Evolutionary conservation across 2,797 vertebrate species (phyloP).

Genomic region (Podargus strigoides): DNA sequence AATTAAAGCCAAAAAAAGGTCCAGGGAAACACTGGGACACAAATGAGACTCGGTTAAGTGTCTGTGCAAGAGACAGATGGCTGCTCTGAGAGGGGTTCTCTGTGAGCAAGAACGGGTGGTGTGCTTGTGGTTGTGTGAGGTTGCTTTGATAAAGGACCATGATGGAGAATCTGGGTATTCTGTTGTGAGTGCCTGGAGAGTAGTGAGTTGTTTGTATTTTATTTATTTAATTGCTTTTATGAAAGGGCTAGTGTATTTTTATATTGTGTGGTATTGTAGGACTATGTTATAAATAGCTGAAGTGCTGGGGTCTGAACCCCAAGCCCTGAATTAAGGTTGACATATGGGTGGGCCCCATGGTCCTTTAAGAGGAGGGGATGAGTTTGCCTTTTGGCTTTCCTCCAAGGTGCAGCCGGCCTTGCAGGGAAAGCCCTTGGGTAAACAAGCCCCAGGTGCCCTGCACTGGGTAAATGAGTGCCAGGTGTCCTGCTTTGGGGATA

Average conservation of each 20-base stretch:
- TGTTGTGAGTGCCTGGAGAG: not conserved
- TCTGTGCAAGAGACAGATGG: not conserved
- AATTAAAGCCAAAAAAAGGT: not conserved
- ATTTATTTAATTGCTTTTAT: constrained; percentile 20
- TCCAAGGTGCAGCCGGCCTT: too few relatives aligned
- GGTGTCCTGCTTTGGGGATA: too few relatives aligned
- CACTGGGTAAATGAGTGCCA: too few relatives aligned
- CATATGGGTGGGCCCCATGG: too few relatives aligned
- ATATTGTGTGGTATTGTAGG: not conserved
- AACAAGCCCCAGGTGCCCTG: too few relatives aligned
- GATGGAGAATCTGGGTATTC: not conserved
- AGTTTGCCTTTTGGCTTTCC: too few relatives aligned
- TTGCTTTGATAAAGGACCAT: not conserved
- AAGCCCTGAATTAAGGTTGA: too few relatives aligned
- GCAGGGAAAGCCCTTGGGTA: too few relatives aligned
- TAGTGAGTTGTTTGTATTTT: not conserved
- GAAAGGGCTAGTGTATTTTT: not conserved
- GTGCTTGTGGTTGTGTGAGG: not conserved
- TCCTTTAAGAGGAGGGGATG: too few relatives aligned
- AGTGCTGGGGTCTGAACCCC: too few relatives aligned
- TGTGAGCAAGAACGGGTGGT: accelerated
- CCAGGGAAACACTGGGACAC: not conserved
- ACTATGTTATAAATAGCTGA: not conserved
- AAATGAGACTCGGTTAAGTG: not conserved
- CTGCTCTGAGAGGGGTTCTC: not conserved